Base-by-base conservation (phyloP, 92 coral and sea anemone species). In the Zoanthus gigantus region DNA sequence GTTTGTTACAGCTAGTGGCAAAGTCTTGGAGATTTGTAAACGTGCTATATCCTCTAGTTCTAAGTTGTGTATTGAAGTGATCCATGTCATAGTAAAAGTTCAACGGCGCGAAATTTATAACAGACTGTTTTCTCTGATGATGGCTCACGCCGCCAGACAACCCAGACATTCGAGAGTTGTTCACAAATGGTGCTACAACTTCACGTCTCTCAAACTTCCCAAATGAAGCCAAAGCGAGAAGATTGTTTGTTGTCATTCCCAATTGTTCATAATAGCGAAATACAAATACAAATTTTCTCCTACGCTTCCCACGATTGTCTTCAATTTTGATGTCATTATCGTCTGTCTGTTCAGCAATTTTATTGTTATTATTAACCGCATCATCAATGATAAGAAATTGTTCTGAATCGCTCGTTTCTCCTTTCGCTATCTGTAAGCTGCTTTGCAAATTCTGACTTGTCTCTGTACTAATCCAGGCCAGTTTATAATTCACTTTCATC, bases 251-350 rank as follows among this genome's bases (percentile, higher is more conserved):
- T 6, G 99, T 98, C 88, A 98, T 87, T 14, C 99, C 99, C 37
- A 97, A 88, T 83, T 97, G 99, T 81, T 97, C 99, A 74, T 97
- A 97, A 91, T 95, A 97, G 29, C 99, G 99, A 90, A 97, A 97
- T 65, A 92, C 98, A 91, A 93, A 97, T 58, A 97, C 78, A 83
- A 90, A 97, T 87, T 91, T 95, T 88, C 87, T 93, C 83, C 79
- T 85, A 54, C 84, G 66, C 66, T 87, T 86, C 84, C 89, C 74
- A 30, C 86, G 90, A 32, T 67, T 81, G 67, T 54, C 66, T 28
- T 65, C 47, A 48, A 18, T 66, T 81, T 54, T 66, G 7, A 31
- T 81, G 85, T 66, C 75, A 46, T 81, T 65, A 66, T 12, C 13
- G 66, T 34, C 74, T 75, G 60, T 11, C 60, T 66, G 63, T 66